These are phyloP conservation scores for Sus scrofa DNA, from an alignment of 2,113 vertebrate genomes.

Conservation along the genomic window DNA sequence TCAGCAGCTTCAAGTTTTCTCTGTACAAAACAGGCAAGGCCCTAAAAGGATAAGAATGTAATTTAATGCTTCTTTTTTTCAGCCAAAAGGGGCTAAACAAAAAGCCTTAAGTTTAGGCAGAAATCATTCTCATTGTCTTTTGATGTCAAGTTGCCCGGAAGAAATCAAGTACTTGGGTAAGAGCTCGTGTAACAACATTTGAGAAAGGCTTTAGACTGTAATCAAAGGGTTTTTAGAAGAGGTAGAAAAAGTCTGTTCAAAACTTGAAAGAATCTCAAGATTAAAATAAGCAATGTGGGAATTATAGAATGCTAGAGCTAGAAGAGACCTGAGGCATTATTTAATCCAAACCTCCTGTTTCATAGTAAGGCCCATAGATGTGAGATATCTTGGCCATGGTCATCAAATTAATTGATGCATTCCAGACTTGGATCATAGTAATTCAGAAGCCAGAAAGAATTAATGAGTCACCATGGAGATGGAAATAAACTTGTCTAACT, in stretches of 20 bases:
- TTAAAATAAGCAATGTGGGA: not conserved
- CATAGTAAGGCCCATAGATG: not conserved
- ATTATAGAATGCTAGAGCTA: not conserved
- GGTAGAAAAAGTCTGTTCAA: not conserved
- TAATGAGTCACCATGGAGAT: not conserved
- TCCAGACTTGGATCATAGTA: not conserved
- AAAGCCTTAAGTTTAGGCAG: not conserved
- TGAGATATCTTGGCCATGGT: not conserved
- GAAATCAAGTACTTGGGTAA: not conserved
- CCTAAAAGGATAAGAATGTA: not conserved
- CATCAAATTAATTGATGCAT: not conserved
- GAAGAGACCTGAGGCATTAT: not conserved
- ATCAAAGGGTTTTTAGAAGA: not conserved
- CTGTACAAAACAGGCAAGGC: not conserved
- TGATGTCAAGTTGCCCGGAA: not conserved
- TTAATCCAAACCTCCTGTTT: not conserved
- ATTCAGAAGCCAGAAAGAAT: slow-evolving; percentile 26
- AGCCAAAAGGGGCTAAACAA: not conserved
- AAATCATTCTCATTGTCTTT: not conserved
- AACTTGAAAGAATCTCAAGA: not conserved
- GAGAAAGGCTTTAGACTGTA: not conserved
- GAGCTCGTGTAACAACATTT: not conserved
- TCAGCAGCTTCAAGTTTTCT: not conserved
- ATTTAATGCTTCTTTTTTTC: not conserved
- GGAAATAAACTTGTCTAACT: not conserved